phyloP scores from a whole-genome alignment of 2,797 vertebrate genomes.

The Cryptoblepharus egeriae region DNA sequence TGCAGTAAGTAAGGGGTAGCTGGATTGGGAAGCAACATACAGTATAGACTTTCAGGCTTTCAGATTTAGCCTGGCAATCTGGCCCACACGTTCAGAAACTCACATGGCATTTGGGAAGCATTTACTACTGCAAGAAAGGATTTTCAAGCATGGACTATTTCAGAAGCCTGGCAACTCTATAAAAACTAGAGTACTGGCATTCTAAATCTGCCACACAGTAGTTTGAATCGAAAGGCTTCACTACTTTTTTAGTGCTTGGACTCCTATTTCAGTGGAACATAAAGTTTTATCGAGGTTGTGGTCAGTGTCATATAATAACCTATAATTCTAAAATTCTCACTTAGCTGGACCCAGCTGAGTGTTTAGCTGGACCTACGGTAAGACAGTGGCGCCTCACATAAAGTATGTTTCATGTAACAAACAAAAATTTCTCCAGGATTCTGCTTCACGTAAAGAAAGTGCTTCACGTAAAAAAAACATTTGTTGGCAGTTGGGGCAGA shows the following conservation, averaged over 20 bases:
- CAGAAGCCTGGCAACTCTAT: not conserved
- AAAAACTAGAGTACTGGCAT: not conserved
- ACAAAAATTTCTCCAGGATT: too few species aligned
- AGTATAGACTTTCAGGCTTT: not conserved
- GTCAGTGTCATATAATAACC: not conserved
- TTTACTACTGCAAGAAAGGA: not conserved
- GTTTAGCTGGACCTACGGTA: not conserved
- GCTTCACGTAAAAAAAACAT: too few species aligned
- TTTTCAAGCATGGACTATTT: not conserved
- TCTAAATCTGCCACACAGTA: not conserved
- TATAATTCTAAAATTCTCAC: not conserved
- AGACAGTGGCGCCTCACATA: too few species aligned
- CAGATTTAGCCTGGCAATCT: not conserved
- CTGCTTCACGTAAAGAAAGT: too few species aligned
- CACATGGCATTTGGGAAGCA: not conserved
- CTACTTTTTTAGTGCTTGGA: not conserved
- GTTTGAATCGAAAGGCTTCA: not conserved
- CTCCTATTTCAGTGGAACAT: not conserved
- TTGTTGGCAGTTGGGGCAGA: too few species aligned
- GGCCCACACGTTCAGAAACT: not conserved
- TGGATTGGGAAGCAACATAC: not conserved
- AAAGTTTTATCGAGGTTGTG: not conserved
- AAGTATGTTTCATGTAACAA: too few species aligned
- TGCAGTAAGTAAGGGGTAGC: too few species aligned
- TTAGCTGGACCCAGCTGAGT: not conserved